Evolutionary conservation across 2,888 invertebrate genomes (phyloP).

Genomic region (Ichneumoninae sp.): DNA sequence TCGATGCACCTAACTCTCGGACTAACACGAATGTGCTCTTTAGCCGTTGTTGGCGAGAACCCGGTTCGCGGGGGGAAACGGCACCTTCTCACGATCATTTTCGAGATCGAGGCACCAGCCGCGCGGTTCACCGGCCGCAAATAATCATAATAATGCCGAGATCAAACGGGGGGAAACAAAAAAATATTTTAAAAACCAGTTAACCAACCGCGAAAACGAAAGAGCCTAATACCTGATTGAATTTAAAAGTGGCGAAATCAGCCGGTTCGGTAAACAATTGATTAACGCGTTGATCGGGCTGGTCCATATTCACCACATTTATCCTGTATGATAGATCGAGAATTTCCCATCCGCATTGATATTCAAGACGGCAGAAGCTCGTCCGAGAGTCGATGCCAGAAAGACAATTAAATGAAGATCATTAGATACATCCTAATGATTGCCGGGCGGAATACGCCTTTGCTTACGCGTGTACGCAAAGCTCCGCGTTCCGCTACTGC

Average conservation of each 20-base stretch:
- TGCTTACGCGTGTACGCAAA: slow-evolving; percentile 48
- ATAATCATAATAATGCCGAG: slow-evolving; percentile 57
- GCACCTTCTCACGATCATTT: slow-evolving; percentile 67
- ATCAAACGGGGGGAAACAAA: slow-evolving; percentile 22
- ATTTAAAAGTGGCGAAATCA: slow-evolving; percentile 25
- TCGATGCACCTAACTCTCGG: slow-evolving; percentile 68
- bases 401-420: slow-evolving; percentile 69
- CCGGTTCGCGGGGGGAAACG: slow-evolving; percentile 65
- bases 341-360: slow-evolving; percentile 58
- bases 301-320: background rate
- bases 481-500: background rate
- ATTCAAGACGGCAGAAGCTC: slow-evolving; percentile 56
- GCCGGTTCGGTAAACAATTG: background rate
- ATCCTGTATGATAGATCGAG: slow-evolving; percentile 43
- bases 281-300: background rate
- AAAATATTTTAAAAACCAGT: slow-evolving; percentile 33
- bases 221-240: slow-evolving; percentile 28
- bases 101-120: slow-evolving; percentile 50
- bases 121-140: slow-evolving; percentile 32
- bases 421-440: slow-evolving; percentile 68
- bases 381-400: slow-evolving; percentile 57
- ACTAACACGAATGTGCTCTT: slow-evolving; percentile 70
- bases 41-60: slow-evolving; percentile 62
- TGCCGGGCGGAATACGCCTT: slow-evolving; percentile 30
- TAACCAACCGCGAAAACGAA: slow-evolving; percentile 6